Base-by-base conservation (phyloP, 2,113 vertebrate genomes). In the Oostethus manadensis region DNA sequence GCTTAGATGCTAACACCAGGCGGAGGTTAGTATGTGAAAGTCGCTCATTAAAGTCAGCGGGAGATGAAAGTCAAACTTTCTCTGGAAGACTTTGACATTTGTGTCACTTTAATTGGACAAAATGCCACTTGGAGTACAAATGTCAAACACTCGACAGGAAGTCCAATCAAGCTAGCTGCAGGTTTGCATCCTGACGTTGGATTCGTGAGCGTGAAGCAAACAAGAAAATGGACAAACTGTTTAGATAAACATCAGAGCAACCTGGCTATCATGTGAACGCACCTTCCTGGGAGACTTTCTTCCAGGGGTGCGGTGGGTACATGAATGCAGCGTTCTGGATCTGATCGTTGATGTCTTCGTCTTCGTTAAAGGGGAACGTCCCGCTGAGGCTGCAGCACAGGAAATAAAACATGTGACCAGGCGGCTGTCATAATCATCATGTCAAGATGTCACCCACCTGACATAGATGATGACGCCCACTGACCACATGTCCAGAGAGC, bases 301-400 rank as follows among this genome's bases (percentile, higher is more conserved):
- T 98, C 96, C 96, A 98, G 22, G 96, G 96, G 57, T 98, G 94
- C 4, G 96, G 94, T n/a, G 96, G 96, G 67, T 97, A 99, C 96
- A 99, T 99, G 87, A 99, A 99, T 77, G 93, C 95, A 7, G 96
- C 96, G 55, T 98, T 99, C 82, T 98, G 95, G 83, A 99, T 99
- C 82, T 99, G 96, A 86, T 99, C 96, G 1, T 99, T 94, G 59
- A 99, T 99, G 64, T 99, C 96, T 82, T 99, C 96, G 51, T 99
- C 96, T 80, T 99, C 96, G 18, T 99, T 99, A 78, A 99, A 99
- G 0, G 96, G 96, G 59, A 99, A 99, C 0, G 96, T 98, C 44
- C 96, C 96, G 13, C 96, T 98, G 18, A 99, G 91, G 74, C 96
- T 99, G 64, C 11, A 44, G 40, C 3, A 22, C 5, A 55, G 2